Percentiles rank a stretch among this genome's conserved stretches.
Evolutionary conservation across 2,113 vertebrate species (phyloP).

Genomic region (Coptodon rendalli): DNA sequence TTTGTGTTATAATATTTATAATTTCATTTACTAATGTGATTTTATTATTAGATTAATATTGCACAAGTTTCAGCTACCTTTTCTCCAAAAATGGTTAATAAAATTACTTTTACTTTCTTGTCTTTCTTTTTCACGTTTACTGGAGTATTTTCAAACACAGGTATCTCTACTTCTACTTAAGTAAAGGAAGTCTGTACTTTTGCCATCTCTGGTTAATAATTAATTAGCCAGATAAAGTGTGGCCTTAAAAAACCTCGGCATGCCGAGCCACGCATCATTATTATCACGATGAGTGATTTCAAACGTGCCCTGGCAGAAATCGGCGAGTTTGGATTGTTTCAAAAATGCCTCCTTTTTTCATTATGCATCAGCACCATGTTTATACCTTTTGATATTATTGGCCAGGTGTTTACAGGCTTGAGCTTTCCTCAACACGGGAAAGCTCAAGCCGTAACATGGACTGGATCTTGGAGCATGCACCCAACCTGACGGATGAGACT

Average conservation of each 20-base stretch:
- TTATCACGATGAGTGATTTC: constrained; percentile 65
- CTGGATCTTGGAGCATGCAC: constrained; percentile 70
- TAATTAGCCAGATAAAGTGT: neutral
- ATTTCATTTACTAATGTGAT: neutral
- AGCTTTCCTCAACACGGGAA: constrained; percentile 57
- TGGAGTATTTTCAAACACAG: neutral
- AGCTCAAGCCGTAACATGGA: constrained; percentile 59
- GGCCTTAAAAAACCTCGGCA: neutral
- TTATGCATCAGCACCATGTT: constrained; percentile 64
- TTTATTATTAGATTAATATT: neutral
- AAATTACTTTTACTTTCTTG: neutral
- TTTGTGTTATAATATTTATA: neutral
- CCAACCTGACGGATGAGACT: constrained; percentile 68
- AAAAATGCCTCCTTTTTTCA: constrained; percentile 68
- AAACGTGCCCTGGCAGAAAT: constrained; percentile 71
- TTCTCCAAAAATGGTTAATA: neutral
- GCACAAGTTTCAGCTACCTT: neutral
- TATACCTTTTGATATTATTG: constrained; percentile 72
- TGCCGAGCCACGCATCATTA: neutral
- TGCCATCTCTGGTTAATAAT: neutral
- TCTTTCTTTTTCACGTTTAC: neutral
- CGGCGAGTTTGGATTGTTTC: constrained; percentile 80
- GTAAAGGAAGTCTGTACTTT: neutral
- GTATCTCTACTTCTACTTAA: neutral
- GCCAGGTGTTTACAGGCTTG: constrained; percentile 75